Evolutionary conservation across 1,140 invertebrate genomes (phyloP), one percentile per base, ranked within the genome.

Genomic region (Drosophila eugracilis): DNA sequence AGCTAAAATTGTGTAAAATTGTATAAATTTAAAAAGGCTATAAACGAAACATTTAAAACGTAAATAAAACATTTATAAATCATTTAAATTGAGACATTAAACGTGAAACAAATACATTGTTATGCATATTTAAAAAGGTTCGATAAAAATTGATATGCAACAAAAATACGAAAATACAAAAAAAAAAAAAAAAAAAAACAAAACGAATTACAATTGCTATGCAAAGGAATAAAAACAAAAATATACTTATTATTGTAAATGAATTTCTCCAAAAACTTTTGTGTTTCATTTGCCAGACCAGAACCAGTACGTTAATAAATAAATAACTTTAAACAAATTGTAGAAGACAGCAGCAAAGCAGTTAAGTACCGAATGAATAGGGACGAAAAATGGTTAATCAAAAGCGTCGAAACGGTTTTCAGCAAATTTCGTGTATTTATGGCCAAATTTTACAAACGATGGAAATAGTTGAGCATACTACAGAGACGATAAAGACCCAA

Each of bases 351-450:
- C 34, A 63, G 10, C 34, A 63, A 44, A 32, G 32, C 15, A 67
- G 26, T 26, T 28, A n/a, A 73, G 17, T 52, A 48, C 34, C 44
- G 45, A 59, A 4, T 44, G 41, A 36, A 47, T 32, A 10, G 60
- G 57, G 45, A 57, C 41, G 36, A 77, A 54, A 49, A 52, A 72
- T 49, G 78, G 77, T 85, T 85, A 86, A 81, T 86, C 83, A 75
- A 77, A 85, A 88, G 60, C 73, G 77, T 86, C 74, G 67, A 86
- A 86, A 86, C 69, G 81, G 81, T 86, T 86, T 86, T 86, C 81
- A 86, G 48, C 70, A 86, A 76, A 75, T 86, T 80, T 86, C 79
- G 71, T 65, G 55, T 78, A 85, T 86, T 81, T 77, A 88, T 59
- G 83, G 81, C 81, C 81, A 86, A 86, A 88, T 86, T 86, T 86